A percentile compares a stretch with the other conserved stretches of the same genome.
Conservation (phyloP, 2,888 invertebrate species). For the Xiphydria camelus region DNA sequence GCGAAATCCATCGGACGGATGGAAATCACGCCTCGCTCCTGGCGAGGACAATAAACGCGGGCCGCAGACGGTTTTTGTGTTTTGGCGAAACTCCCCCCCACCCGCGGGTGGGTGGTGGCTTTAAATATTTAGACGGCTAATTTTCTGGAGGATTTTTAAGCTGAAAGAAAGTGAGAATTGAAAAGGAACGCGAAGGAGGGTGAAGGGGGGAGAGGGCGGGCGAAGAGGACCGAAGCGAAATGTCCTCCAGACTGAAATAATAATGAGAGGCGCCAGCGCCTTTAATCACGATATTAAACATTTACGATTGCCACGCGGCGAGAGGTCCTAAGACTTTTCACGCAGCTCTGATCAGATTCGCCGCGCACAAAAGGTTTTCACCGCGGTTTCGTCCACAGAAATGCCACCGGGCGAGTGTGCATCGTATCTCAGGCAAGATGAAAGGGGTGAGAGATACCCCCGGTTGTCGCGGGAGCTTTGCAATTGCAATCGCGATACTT, state of each 20-base stretch:
- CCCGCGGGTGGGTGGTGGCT: slow-evolving; percentile 16
- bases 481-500: no score
- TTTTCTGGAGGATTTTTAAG: slow-evolving; percentile 51
- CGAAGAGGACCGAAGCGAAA: slow-evolving; percentile 35
- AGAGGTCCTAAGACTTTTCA: slow-evolving; percentile 36
- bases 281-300: slow-evolving; percentile 59
- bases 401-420: no score
- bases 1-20: slow-evolving; percentile 48
- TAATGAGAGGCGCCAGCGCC: slow-evolving; percentile 56
- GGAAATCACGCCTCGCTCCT: slow-evolving; percentile 43
- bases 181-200: slow-evolving; percentile 43
- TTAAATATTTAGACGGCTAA: slow-evolving; percentile 55
- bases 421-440: no score
- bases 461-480: no score
- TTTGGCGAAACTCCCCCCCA: slow-evolving; percentile 12
- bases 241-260: slow-evolving; percentile 57
- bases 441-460: no score
- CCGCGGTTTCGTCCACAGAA: slow-evolving; percentile 1
- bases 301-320: slow-evolving; percentile 52
- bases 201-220: slow-evolving; percentile 20
- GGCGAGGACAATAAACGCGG: slow-evolving; percentile 39
- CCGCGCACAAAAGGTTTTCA: not conserved
- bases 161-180: slow-evolving; percentile 47
- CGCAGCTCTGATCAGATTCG: slow-evolving; percentile 26
- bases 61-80: slow-evolving; percentile 46